Conservation (phyloP, 92 coral and sea anemone genomes). For the Umimayanthus kanabou region DNA sequence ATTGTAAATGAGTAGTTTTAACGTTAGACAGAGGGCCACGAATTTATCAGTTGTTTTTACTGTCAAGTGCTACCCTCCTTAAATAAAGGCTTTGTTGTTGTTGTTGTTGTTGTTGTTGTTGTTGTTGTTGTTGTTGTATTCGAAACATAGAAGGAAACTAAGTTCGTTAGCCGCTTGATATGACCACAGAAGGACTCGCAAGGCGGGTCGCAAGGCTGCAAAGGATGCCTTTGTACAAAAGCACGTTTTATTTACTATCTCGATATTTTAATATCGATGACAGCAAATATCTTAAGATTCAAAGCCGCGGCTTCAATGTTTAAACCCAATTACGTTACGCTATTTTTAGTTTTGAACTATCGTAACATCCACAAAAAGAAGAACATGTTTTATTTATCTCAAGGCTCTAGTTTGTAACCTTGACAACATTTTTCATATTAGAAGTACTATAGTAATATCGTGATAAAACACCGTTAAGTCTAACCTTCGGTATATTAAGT, state of each 20-base stretch:
- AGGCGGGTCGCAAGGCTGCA: too few species aligned
- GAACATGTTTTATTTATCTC: conserved; percentile 27
- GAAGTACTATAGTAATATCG: not conserved
- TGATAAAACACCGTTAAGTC: not conserved
- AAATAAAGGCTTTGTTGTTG: too few species aligned
- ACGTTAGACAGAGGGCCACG: too few species aligned
- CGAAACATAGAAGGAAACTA: too few species aligned
- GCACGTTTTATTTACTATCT: not conserved
- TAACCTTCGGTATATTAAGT: not conserved
- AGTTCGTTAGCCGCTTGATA: not conserved
- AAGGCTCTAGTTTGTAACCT: conserved; percentile 6
- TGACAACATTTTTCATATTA: not conserved
- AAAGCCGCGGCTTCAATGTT: not conserved
- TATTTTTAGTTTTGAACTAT: not conserved
- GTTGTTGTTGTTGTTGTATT: too few species aligned
- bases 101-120: too few species aligned
- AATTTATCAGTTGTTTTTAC: too few species aligned
- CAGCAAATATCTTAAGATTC: not conserved
- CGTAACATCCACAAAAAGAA: conserved; percentile 24
- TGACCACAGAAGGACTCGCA: not conserved
- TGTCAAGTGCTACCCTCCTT: too few species aligned
- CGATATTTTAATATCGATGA: not conserved
- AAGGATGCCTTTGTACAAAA: not conserved
- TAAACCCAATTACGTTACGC: not conserved
- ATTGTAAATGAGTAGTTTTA: too few species aligned